Conservation (phyloP, 1,140 invertebrate species). For the Calephelis nemesis region DNA sequence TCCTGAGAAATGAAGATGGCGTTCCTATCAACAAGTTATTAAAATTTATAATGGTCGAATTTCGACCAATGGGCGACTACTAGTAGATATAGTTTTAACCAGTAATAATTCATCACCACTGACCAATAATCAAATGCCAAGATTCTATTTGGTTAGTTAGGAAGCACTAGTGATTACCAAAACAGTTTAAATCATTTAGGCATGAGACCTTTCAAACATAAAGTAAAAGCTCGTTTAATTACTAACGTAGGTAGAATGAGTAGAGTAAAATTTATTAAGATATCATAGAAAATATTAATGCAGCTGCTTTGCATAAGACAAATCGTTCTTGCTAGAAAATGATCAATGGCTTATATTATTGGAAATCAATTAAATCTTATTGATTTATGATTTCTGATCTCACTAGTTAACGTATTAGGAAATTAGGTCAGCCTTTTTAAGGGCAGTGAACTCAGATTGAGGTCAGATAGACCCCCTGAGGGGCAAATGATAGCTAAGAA, state of each 20-base stretch:
- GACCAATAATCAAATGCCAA: too few species aligned
- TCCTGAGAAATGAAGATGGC: too few species aligned
- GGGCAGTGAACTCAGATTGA: slow-evolving; percentile 31
- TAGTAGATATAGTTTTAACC: too few species aligned
- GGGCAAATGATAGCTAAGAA: slow-evolving; percentile 24
- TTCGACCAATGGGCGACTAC: too few species aligned
- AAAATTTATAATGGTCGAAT: too few species aligned
- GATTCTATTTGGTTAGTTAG: too few species aligned
- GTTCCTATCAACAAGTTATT: too few species aligned
- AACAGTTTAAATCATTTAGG: too few species aligned
- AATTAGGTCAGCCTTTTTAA: slow-evolving; percentile 43
- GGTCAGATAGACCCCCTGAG: slow-evolving; percentile 37
- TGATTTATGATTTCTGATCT: slow-evolving; percentile 37
- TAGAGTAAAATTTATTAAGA: slow-evolving; percentile 6
- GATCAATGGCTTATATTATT: slow-evolving; percentile 42
- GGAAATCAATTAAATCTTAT: slow-evolving; percentile 36
- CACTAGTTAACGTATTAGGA: slow-evolving; percentile 22
- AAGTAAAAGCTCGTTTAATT: background rate
- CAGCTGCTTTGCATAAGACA: slow-evolving; percentile 39
- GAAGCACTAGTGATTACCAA: too few species aligned
- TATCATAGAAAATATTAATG: slow-evolving; percentile 36
- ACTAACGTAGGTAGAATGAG: background rate
- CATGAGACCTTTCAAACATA: too few species aligned
- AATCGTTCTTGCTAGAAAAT: slow-evolving; percentile 33
- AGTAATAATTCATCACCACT: too few species aligned